These are phyloP conservation scores for Monopterus albus DNA, from an alignment of 2,113 vertebrate species.

Conservation along the genomic window DNA sequence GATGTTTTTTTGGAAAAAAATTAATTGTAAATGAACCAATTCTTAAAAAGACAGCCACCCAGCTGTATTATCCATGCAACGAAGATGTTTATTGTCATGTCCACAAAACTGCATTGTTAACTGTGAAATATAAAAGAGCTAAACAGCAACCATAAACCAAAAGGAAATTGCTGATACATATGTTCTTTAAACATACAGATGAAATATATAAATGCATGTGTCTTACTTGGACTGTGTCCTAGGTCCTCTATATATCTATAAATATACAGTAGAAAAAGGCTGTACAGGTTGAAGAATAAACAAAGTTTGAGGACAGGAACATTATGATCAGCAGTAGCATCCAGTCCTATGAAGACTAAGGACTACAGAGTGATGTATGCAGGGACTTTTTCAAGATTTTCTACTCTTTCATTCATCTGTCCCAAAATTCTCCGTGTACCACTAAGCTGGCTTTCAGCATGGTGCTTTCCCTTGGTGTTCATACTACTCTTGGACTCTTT, in stretches of 20 bases:
- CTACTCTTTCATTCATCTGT: conserved; percentile 16
- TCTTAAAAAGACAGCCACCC: background rate
- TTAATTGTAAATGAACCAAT: too few species aligned
- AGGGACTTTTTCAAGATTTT: background rate
- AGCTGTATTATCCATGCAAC: background rate
- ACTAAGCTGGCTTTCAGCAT: background rate
- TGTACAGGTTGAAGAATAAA: conserved; percentile 70
- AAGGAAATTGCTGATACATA: conserved; percentile 1
- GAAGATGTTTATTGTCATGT: conserved; percentile 35
- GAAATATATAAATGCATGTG: background rate
- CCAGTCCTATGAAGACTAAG: conserved; percentile 78
- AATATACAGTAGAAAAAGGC: conserved; percentile 56
- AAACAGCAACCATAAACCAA: background rate
- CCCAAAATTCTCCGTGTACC: conserved; percentile 21
- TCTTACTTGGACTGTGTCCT: conserved; percentile 1
- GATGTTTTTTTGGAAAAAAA: background rate
- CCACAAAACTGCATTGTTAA: background rate
- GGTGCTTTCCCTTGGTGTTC: conserved; percentile 6
- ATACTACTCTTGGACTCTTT: background rate
- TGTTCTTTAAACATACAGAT: conserved; percentile 10
- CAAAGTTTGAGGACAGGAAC: conserved; percentile 57
- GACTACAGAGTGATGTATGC: conserved; percentile 56
- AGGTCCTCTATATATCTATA: conserved; percentile 61
- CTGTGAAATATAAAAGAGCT: background rate
- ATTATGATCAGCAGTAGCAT: conserved; percentile 54